Evolutionary conservation across 1,140 invertebrate genomes (phyloP).

Genomic region (Hypothenemus hampei): DNA sequence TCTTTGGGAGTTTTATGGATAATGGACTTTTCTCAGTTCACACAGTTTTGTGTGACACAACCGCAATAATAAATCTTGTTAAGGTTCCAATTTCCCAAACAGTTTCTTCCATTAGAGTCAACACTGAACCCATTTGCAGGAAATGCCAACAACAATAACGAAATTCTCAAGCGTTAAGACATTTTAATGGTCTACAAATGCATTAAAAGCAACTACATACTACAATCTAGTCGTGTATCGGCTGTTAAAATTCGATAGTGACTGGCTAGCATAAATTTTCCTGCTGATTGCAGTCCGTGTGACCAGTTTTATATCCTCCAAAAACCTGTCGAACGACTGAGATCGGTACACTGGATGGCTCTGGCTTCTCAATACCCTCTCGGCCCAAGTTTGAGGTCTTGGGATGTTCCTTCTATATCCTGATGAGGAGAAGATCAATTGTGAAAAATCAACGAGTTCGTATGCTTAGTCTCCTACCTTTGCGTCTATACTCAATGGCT

Average conservation of each 20-base stretch:
- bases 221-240: conserved; percentile 20
- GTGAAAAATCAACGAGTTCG: neutral
- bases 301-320: conserved; percentile 39
- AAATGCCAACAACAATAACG: no score
- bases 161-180: no score
- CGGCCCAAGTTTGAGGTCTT: conserved; percentile 72
- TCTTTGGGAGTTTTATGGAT: no score
- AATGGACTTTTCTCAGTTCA: no score
- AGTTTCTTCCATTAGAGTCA: no score
- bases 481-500: conserved; percentile 67
- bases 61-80: no score
- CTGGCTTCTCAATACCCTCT: conserved; percentile 68
- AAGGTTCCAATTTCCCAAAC: no score
- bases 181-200: no score
- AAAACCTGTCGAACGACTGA: conserved; percentile 30
- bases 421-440: neutral
- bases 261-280: conserved; percentile 35
- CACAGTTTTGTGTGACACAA: no score
- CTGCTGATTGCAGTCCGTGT: conserved; percentile 38
- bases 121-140: no score
- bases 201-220: no score
- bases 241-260: conserved; percentile 37
- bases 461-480: conserved; percentile 48
- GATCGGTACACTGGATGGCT: conserved; percentile 45
- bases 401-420: conserved; percentile 56